Evolutionary conservation across 2,113 vertebrate genomes (phyloP).

Genomic region (Callospermophilus lateralis): DNA sequence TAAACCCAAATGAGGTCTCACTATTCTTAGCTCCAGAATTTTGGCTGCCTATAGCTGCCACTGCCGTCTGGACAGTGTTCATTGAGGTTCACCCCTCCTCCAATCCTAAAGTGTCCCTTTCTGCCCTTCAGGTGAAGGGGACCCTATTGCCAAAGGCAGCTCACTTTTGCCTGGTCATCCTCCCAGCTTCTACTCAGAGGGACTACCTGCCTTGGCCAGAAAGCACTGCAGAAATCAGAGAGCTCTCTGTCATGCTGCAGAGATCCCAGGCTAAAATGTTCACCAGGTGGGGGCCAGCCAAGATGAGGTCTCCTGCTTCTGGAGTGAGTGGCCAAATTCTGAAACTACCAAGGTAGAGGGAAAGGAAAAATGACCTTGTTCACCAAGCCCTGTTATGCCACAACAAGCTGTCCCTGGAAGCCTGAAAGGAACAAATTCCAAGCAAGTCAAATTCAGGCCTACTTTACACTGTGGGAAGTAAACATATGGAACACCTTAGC

Average conservation of each 20-base stretch:
- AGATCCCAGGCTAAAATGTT: constrained; percentile 38
- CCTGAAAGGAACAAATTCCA: constrained; percentile 54
- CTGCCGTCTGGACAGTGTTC: background rate
- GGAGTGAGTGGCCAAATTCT: constrained; percentile 13
- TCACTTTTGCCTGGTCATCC: background rate
- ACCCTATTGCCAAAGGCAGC: background rate
- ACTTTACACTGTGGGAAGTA: constrained; percentile 49
- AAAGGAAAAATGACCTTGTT: constrained; percentile 33
- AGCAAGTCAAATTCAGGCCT: constrained; percentile 46
- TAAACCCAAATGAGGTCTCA: constrained; percentile 58
- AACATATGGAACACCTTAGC: constrained; percentile 53
- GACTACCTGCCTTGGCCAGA: background rate
- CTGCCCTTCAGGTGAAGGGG: background rate
- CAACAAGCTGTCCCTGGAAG: background rate
- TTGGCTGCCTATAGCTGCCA: constrained; percentile 61
- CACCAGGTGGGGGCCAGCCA: background rate
- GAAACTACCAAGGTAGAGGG: constrained; percentile 20
- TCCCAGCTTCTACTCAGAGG: background rate
- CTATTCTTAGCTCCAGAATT: constrained; percentile 64
- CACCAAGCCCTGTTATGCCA: background rate
- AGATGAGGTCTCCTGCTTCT: background rate
- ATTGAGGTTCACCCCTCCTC: background rate
- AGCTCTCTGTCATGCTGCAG: background rate
- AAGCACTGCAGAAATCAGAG: background rate
- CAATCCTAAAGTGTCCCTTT: background rate